These are phyloP conservation scores for Tachina grossa DNA, from an alignment of 2,888 invertebrate genomes.

Conservation along the genomic window DNA sequence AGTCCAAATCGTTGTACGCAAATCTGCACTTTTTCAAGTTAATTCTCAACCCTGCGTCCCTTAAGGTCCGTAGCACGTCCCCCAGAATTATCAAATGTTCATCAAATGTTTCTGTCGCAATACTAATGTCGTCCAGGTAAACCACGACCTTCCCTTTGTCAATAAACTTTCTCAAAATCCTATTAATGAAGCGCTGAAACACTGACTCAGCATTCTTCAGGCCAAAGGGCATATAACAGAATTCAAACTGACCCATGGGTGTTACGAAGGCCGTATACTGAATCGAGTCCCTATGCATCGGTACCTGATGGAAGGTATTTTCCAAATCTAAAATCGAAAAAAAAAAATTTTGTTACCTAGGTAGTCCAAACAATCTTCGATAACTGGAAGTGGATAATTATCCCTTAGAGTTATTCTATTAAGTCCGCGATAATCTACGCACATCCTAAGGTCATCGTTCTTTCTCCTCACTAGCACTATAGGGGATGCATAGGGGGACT, in stretches of 20 bases:
- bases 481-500: background rate
- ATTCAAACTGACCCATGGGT: no score
- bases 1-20: no score
- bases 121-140: slow-evolving; percentile 19
- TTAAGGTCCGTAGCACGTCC: background rate
- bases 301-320: background rate
- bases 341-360: background rate
- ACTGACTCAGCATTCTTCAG: background rate
- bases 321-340: background rate
- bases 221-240: slow-evolving; percentile 1
- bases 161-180: no score
- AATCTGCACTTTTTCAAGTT: background rate
- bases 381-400: background rate
- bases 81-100: slow-evolving; percentile 2
- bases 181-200: background rate
- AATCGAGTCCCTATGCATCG: no score
- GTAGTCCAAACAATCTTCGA: background rate
- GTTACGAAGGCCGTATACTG: no score
- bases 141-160: background rate
- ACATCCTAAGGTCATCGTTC: slow-evolving; percentile 14
- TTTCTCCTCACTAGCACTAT: background rate
- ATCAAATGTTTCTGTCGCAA: background rate
- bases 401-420: background rate
- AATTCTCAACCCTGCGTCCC: background rate
- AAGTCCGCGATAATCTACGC: background rate